phyloP scores from a whole-genome alignment of 2,888 invertebrate species.

The Drepana falcataria region DNA sequence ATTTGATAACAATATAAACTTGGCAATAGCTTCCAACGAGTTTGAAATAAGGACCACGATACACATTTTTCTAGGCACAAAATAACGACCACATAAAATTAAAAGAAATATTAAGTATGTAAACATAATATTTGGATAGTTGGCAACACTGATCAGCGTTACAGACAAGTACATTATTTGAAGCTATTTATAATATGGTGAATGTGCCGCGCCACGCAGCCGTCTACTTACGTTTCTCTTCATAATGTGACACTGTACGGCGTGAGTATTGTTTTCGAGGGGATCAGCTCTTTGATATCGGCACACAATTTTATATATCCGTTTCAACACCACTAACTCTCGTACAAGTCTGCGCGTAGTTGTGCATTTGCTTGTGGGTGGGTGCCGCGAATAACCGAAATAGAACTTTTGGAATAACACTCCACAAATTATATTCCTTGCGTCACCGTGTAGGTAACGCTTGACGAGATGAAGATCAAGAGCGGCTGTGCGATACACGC shows the following conservation, averaged over 20 bases:
- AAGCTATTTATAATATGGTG: slow-evolving; percentile 34
- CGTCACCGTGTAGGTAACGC: slow-evolving; percentile 52
- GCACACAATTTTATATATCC: slow-evolving; percentile 46
- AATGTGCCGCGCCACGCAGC: slow-evolving; percentile 17
- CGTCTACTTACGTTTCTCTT: slow-evolving; percentile 72
- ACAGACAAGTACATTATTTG: slow-evolving; percentile 35
- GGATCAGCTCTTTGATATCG: slow-evolving; percentile 20
- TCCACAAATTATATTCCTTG: slow-evolving; percentile 70
- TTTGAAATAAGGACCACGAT: not conserved
- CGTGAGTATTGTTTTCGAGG: slow-evolving; percentile 17
- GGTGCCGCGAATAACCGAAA: slow-evolving; percentile 64
- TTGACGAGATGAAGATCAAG: slow-evolving; percentile 67
- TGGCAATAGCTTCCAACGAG: not conserved
- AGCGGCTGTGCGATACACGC: slow-evolving; percentile 32
- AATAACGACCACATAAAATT: slow-evolving; percentile 8
- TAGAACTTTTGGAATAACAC: slow-evolving; percentile 76
- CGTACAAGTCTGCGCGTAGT: slow-evolving; percentile 50
- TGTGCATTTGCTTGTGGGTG: slow-evolving; percentile 54
- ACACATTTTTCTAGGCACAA: not conserved
- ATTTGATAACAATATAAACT: too few species aligned
- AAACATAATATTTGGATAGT: slow-evolving; percentile 49
- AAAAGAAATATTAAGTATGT: slow-evolving; percentile 28
- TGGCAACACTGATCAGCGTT: slow-evolving; percentile 44
- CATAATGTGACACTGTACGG: slow-evolving; percentile 40
- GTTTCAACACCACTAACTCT: slow-evolving; percentile 52